Conservation (phyloP, 2,888 invertebrate species). For the Mimumesa dahlbomi region DNA sequence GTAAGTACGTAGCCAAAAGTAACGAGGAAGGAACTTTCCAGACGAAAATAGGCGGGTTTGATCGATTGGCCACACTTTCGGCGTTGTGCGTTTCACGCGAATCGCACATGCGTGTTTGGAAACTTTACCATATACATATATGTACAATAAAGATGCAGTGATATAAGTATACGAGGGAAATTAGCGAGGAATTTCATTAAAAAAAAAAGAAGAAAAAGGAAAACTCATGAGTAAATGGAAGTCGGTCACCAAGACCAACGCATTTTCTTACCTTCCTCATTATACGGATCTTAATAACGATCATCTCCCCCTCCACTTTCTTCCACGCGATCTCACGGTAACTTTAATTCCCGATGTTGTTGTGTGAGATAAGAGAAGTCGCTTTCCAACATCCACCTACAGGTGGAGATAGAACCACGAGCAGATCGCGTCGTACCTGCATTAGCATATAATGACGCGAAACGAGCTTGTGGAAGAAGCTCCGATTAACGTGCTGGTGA, state of each 20-base stretch:
- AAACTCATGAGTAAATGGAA: constrained; percentile 27
- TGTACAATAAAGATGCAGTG: too few species aligned
- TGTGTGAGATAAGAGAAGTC: constrained; percentile 17
- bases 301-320: constrained; percentile 17
- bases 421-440: constrained; percentile 2
- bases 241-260: constrained; percentile 28
- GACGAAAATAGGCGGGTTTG: background rate
- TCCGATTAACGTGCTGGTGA: constrained; percentile 28
- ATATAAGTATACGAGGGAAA: background rate
- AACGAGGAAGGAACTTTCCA: constrained; percentile 33
- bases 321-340: constrained; percentile 29
- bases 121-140: too few species aligned
- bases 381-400: constrained; percentile 48
- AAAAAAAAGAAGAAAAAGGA: too few species aligned
- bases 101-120: background rate
- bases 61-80: constrained; percentile 25
- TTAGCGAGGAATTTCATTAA: too few species aligned
- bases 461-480: constrained; percentile 47
- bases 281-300: constrained; percentile 53
- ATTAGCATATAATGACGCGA: constrained; percentile 44
- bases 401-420: constrained; percentile 31
- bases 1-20: constrained; percentile 6
- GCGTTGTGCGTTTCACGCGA: background rate
- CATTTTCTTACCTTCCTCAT: constrained; percentile 32
- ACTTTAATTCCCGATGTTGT: constrained; percentile 13